Percentiles rank a stretch among this genome's conserved stretches.
Evolutionary conservation across 1,140 invertebrate genomes (phyloP).

Genomic region (Piezodorus guildinii): DNA sequence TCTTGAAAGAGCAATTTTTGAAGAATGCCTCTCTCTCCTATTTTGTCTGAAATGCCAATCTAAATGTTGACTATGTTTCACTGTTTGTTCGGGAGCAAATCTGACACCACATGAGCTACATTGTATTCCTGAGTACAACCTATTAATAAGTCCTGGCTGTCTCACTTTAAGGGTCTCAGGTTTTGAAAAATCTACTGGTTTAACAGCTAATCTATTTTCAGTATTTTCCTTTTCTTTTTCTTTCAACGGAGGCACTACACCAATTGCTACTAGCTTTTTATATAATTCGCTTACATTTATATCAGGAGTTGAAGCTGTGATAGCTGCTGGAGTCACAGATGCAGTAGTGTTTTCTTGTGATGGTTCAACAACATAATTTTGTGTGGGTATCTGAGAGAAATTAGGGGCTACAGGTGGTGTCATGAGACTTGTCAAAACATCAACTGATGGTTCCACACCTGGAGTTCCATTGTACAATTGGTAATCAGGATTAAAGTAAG

Average conservation of each 20-base stretch:
- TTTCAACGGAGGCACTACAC: constrained; percentile 51
- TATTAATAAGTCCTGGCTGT: constrained; percentile 37
- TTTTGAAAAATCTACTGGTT: constrained; percentile 49
- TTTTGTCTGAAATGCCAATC: constrained; percentile 97
- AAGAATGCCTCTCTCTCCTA: constrained; percentile 70
- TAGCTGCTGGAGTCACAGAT: constrained; percentile 32
- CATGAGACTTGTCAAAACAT: constrained; percentile 51
- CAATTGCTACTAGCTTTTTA: constrained; percentile 67
- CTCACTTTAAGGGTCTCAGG: constrained; percentile 64
- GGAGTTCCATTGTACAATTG: not conserved
- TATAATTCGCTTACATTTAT: constrained; percentile 72
- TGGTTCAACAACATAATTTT: constrained; percentile 29
- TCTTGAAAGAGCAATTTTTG: constrained; percentile 66
- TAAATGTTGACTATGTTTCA: constrained; percentile 81
- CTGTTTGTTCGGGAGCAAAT: constrained; percentile 76
- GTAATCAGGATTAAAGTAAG: not conserved
- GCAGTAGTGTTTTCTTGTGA: constrained; percentile 38
- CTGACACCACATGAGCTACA: constrained; percentile 87
- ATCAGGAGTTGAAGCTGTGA: constrained; percentile 32
- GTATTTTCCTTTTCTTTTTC: constrained; percentile 34
- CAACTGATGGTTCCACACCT: constrained; percentile 32
- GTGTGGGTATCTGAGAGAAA: constrained; percentile 18
- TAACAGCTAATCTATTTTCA: constrained; percentile 36
- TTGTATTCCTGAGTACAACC: constrained; percentile 62
- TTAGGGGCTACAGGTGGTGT: constrained; percentile 35